Conservation (phyloP, 2,797 vertebrate species). For the Ataeniobius toweri region DNA sequence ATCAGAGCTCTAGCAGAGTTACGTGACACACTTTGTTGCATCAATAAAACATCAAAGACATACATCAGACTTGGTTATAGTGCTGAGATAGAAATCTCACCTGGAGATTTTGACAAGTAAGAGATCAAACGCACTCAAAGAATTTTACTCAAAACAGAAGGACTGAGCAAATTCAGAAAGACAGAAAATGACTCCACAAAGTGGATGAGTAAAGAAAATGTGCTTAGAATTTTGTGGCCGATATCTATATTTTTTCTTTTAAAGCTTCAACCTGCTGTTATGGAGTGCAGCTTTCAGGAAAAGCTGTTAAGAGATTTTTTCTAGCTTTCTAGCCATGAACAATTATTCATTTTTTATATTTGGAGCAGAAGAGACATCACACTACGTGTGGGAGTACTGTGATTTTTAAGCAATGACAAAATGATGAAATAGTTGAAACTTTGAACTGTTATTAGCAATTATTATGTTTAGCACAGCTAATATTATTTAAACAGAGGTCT, state of each 20-base stretch:
- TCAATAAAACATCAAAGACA: constrained; percentile 79
- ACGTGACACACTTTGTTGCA: constrained; percentile 78
- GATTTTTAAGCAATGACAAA: neutral
- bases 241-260: neutral
- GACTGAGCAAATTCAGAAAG: constrained; percentile 3
- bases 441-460: neutral
- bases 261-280: neutral
- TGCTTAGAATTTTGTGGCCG: neutral
- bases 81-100: constrained; percentile 27
- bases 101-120: constrained; percentile 16
- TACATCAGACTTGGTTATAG: constrained; percentile 41
- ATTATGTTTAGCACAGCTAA: neutral
- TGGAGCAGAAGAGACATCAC: neutral
- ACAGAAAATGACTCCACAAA: neutral
- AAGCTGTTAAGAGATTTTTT: neutral
- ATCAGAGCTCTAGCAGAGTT: constrained; percentile 53
- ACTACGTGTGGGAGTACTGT: too few species aligned
- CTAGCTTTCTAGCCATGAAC: neutral
- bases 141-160: constrained; percentile 3
- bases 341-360: neutral
- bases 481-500: too few species aligned
- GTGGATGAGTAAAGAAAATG: neutral
- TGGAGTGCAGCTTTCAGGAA: neutral
- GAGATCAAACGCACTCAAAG: constrained; percentile 10
- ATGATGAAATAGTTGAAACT: neutral